Conservation (phyloP, 2,113 vertebrate species). For the Abramis brama region DNA sequence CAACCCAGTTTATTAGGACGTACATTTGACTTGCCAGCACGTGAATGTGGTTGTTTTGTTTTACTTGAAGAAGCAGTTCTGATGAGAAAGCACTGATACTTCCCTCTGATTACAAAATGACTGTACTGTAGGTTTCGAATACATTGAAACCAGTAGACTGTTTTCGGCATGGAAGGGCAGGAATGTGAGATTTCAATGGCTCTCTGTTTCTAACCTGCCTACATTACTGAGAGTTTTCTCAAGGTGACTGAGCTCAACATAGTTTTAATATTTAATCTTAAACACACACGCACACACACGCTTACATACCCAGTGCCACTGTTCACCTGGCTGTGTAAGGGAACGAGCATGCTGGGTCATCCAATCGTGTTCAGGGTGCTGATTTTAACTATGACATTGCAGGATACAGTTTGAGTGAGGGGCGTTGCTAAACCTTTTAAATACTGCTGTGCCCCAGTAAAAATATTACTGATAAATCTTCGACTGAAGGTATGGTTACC, state of each 20-base stretch:
- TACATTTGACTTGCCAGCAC: background rate
- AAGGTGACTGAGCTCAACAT: slow-evolving; percentile 67
- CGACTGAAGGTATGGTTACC: background rate
- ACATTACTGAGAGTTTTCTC: slow-evolving; percentile 35
- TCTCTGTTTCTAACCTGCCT: slow-evolving; percentile 18
- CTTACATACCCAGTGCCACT: slow-evolving; percentile 16
- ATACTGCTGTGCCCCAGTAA: background rate
- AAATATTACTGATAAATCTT: background rate
- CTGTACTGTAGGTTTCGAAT: slow-evolving; percentile 10
- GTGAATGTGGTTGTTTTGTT: background rate
- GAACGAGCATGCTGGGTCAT: slow-evolving; percentile 11
- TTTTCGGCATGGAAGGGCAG: slow-evolving; percentile 13
- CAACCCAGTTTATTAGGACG: background rate
- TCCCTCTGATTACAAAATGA: slow-evolving; percentile 35
- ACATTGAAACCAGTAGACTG: background rate
- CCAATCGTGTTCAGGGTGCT: background rate
- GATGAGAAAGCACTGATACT: slow-evolving; percentile 35
- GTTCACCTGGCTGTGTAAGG: slow-evolving; percentile 41
- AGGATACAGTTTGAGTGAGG: background rate
- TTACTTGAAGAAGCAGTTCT: slow-evolving; percentile 28
- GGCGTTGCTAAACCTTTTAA: background rate
- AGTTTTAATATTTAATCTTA: slow-evolving; percentile 68
- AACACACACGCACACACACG: slow-evolving; percentile 61
- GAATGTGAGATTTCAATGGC: slow-evolving; percentile 18
- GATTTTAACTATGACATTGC: slow-evolving; percentile 10